Evolutionary conservation across 1,140 invertebrate genomes (phyloP), one percentile per base, ranked within the genome.

Genomic region (Magallana angulata): DNA sequence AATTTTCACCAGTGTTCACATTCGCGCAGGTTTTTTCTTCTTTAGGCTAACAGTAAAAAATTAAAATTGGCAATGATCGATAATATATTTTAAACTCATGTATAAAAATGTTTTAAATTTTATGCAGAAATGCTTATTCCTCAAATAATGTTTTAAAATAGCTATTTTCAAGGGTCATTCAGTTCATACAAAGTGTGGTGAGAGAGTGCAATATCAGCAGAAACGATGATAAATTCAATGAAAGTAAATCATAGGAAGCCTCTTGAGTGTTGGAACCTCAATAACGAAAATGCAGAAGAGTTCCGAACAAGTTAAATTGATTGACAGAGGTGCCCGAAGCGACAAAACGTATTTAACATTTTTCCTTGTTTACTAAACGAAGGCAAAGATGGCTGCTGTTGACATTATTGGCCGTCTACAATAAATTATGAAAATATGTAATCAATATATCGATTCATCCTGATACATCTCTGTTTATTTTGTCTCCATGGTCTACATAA

Each of bases 401-500:
- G 60, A 62, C n/a, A 62, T 36, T 30, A 7, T 9, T 30, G 24
- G 24, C 68, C 36, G 68, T 16, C 60, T 62, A 62, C 12, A 6
- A 62, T 76, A 76, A 11, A 76, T 76, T 24, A 76, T 76, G 12
- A 76, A 76, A 76, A 76, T 18, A 11, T 6, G 14, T 62, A 36
- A 76, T 76, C 68, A 30, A 76, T 76, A 2, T 30, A 76, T 76
- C 24, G 68, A 76, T 76, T 71, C 24, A 36, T 76, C n/a, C 24
- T 30, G 14, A 76, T 30, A 76, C 36, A 30, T 36, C 71, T 58
- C 57, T 88, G 85, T 88, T 88, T 85, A 88, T 56, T 24, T 58
- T 76, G 88, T 86, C 68, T 82, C 88, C 85, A 89, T 87, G 88
- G 88, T 71, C 86, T 80, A 68, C 59, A 59, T 81, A 58, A 57